A percentile compares a stretch with the other conserved stretches of the same genome.
Evolutionary conservation across 2,888 invertebrate genomes (phyloP).

Genomic region (Orchesellides sinensis): DNA sequence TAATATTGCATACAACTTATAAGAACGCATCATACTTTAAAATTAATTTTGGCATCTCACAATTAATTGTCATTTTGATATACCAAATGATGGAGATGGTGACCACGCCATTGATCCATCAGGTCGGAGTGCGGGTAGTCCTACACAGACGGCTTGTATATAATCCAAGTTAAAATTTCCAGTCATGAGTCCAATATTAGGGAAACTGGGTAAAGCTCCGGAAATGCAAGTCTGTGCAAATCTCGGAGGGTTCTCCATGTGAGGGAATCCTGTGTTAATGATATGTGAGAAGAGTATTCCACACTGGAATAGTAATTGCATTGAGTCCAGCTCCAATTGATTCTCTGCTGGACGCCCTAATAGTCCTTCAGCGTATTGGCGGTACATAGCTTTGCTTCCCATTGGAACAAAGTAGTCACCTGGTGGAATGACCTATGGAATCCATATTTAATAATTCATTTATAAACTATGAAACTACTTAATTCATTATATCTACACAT

Average conservation of each 20-base stretch:
- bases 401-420: constrained; percentile 50
- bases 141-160: constrained; percentile 45
- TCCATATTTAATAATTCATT: neutral
- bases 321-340: constrained; percentile 37
- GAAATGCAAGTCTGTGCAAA: constrained; percentile 45
- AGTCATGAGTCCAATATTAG: constrained; percentile 21
- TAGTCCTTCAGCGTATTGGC: constrained; percentile 42
- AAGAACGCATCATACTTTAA: too few species aligned
- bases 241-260: constrained; percentile 29
- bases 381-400: constrained; percentile 42
- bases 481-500: neutral
- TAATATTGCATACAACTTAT: neutral
- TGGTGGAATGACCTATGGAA: constrained; percentile 30
- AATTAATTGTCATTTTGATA: too few species aligned
- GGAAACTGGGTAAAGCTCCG: constrained; percentile 31
- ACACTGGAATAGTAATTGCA: constrained; percentile 39
- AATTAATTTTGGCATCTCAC: neutral
- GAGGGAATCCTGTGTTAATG: constrained; percentile 36
- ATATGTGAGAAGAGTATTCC: constrained; percentile 45
- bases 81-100: constrained; percentile 46
- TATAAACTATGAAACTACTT: neutral
- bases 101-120: constrained; percentile 27
- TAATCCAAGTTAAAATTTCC: constrained; percentile 42
- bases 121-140: constrained; percentile 47
- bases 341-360: constrained; percentile 42